These are phyloP conservation scores for Vulpes vulpes DNA, from an alignment of 2,113 vertebrate species.

Conservation along the genomic window DNA sequence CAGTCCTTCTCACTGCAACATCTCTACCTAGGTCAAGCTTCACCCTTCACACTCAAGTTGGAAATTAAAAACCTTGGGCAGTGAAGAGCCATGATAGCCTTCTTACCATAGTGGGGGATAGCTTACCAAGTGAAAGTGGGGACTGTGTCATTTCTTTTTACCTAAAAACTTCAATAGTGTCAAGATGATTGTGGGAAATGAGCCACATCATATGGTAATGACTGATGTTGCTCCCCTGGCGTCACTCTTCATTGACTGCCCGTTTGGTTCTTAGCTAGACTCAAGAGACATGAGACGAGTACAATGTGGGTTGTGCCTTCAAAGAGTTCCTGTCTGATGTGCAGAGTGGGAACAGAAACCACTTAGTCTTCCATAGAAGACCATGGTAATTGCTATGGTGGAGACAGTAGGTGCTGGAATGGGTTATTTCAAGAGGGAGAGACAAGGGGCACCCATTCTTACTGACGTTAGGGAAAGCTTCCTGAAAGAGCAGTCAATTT, in stretches of 20 bases:
- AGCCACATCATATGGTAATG: not conserved
- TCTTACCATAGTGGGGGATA: not conserved
- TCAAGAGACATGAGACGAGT: rapidly evolving
- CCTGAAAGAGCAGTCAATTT: not conserved
- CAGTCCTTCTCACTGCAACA: not conserved
- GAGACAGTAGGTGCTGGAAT: not conserved
- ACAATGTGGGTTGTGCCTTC: not conserved
- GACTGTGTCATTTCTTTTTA: not conserved
- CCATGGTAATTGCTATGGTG: not conserved
- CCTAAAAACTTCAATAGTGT: not conserved
- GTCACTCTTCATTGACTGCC: not conserved
- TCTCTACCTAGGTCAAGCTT: not conserved
- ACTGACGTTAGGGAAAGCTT: not conserved
- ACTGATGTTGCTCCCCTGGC: too few relatives aligned
- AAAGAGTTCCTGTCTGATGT: not conserved
- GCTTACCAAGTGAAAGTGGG: not conserved
- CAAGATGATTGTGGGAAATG: not conserved
- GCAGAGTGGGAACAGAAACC: not conserved
- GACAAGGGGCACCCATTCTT: too few relatives aligned
- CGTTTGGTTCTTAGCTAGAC: not conserved
- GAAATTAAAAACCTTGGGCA: not conserved
- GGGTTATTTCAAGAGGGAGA: not conserved
- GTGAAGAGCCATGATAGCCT: not conserved
- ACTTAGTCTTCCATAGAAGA: not conserved
- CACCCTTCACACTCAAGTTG: not conserved